Evolutionary conservation across 2,888 invertebrate species (phyloP), one percentile per base, ranked within the genome.

Genomic region (Ecliptopera silaceata): DNA sequence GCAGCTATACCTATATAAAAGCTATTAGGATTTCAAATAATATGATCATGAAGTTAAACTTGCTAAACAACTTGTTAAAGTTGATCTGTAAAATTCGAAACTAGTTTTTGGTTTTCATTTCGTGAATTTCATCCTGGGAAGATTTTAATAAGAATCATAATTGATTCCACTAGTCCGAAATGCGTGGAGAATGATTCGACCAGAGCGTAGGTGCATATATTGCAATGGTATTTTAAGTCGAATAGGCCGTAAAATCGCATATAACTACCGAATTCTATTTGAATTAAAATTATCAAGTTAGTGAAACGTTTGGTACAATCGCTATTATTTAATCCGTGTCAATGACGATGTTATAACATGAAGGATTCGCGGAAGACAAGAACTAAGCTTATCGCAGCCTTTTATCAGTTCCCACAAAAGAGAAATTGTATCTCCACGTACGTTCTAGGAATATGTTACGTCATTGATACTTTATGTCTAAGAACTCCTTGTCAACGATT

Each of bases 321-420:
- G 5, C 29, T 29, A 18, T 18, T 8, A 29, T 26, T 47, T 15
- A 13, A 46, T 46, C 46, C 36, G 20, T 22, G 18, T 45, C 20
- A 39, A 4, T 4, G 17, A 11, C 26, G 43, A 34, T 2, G 6
- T 18, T 20, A 51, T 45, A 52, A 31, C 32, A 39, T 38, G 20
- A 29, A 62, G 49, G 48, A 50, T 63, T 61, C 65, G 53, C 50
- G 49, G 55, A 55, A 61, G n/a, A 34, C 34, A 10, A 43, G 26
- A 38, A 34, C 26, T 44, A 31, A n/a, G 18, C 51, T 63, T 63
- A 63, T 63, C 63, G 36, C 11, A 18, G 18, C 46, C 20, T 44
- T 58, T 56, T 63, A 63, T 63, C 63, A 49, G 48, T 51, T 47
- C 51, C 29, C 47, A 58, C 54, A 55, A 54, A 61, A 59, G 49